These are phyloP conservation scores for Nilaparvata lugens DNA, from an alignment of 1,140 invertebrate species.

Conservation along the genomic window DNA sequence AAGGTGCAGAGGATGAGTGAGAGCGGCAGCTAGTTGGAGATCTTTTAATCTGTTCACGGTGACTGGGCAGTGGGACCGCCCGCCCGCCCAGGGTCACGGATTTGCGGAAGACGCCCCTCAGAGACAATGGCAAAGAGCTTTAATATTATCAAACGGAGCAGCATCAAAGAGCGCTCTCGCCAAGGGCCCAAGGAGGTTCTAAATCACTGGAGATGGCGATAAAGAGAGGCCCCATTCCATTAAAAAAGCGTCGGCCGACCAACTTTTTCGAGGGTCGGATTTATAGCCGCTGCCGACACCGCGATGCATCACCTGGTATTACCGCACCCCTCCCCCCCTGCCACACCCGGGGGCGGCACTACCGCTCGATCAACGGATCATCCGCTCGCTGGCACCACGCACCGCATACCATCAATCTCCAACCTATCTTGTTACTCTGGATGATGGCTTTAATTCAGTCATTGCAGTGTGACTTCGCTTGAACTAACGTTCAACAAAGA, in stretches of 20 bases:
- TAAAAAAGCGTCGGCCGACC: not conserved
- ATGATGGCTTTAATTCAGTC: no score
- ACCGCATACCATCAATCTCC: no score
- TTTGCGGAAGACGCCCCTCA: not conserved
- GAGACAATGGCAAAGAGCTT: not conserved
- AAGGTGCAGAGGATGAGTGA: not conserved
- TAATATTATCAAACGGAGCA: conserved; percentile 1
- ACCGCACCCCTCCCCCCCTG: not conserved
- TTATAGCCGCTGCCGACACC: not conserved
- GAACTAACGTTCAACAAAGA: no score
- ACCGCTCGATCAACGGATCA: not conserved
- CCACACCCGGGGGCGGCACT: not conserved
- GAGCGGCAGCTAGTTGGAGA: not conserved
- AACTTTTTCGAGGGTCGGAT: not conserved
- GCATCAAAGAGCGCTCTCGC: conserved; percentile 1
- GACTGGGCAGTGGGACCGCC: not conserved
- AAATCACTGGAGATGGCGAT: not conserved
- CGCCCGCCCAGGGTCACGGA: not conserved
- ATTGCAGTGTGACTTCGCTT: no score
- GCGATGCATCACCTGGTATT: not conserved
- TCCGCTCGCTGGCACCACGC: no score
- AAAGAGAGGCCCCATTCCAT: not conserved
- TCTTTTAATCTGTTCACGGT: conserved; percentile 1
- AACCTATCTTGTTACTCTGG: no score
- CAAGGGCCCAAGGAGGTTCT: not conserved